phyloP scores from a whole-genome alignment of 2,113 vertebrate genomes.

The Archilochus colubris region DNA sequence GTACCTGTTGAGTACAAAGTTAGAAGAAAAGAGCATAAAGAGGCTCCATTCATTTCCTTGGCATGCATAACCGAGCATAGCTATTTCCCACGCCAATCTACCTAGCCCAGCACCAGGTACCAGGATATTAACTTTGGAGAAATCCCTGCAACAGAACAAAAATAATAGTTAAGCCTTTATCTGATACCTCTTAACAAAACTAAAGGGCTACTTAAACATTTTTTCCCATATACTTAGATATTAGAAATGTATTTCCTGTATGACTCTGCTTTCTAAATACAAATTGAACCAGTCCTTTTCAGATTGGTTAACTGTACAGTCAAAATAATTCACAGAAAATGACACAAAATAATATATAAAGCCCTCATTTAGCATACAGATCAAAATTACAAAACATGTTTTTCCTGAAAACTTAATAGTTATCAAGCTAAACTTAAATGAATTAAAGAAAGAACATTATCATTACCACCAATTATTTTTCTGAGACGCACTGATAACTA shows the following conservation, averaged over 20 bases:
- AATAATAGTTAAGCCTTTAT: conserved; percentile 75
- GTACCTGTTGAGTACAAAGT: conserved; percentile 99
- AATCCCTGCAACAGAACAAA: conserved; percentile 88
- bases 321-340: background rate
- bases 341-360: background rate
- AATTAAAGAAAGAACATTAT: background rate
- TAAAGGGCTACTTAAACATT: conserved; percentile 20
- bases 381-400: background rate
- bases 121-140: conserved; percentile 93
- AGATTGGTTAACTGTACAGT: background rate
- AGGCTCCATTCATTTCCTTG: conserved; percentile 99
- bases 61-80: conserved; percentile 92
- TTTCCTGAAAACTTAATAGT: background rate
- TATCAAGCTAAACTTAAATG: background rate
- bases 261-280: background rate
- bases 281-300: background rate
- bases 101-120: conserved; percentile 97
- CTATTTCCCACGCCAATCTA: conserved; percentile 97
- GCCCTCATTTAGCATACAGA: background rate
- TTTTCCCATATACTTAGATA: background rate
- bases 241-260: background rate
- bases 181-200: conserved; percentile 59
- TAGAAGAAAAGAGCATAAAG: conserved; percentile 99
- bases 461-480: background rate
- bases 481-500: background rate